Percentiles rank a stretch among this genome's conserved stretches.
Evolutionary conservation across 1,140 invertebrate species (phyloP).

Genomic region (Belonocnema kinseyi): DNA sequence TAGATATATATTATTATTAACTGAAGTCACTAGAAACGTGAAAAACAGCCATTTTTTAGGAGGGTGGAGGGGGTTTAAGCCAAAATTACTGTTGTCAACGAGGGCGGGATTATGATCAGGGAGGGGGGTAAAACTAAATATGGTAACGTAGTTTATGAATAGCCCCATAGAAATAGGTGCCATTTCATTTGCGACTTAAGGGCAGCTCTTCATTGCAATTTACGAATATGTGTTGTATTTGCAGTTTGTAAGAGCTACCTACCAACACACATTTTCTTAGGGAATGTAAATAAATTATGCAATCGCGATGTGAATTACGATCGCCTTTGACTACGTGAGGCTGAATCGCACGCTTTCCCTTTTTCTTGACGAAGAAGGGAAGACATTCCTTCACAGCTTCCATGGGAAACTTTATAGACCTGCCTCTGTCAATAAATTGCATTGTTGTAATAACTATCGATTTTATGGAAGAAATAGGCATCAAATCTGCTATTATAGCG

Average conservation of each 20-base stretch:
- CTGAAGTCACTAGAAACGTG: too few relatives aligned
- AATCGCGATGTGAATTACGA: conserved; percentile 20
- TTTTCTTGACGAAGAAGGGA: conserved; percentile 23
- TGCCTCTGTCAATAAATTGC: conserved; percentile 23
- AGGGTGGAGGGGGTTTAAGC: too few relatives aligned
- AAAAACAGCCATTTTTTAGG: too few relatives aligned
- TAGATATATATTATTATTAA: too few relatives aligned
- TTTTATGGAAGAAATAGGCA: background rate
- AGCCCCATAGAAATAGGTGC: too few relatives aligned
- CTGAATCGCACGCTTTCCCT: conserved; percentile 29
- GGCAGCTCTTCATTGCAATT: too few relatives aligned
- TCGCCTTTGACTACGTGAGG: conserved; percentile 4
- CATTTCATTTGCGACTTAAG: too few relatives aligned
- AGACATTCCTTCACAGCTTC: conserved; percentile 10
- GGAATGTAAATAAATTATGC: conserved; percentile 23
- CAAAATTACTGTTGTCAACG: too few relatives aligned
- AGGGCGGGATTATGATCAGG: too few relatives aligned
- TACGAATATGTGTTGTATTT: background rate
- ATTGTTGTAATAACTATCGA: conserved; percentile 27
- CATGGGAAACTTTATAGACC: conserved; percentile 23
- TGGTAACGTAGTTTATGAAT: too few relatives aligned
- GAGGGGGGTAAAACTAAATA: too few relatives aligned
- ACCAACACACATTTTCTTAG: background rate
- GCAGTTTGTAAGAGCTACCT: conserved; percentile 1
- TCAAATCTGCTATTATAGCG: background rate